These are phyloP conservation scores for Drosophila algonquin DNA, from an alignment of 2,888 invertebrate species.

Conservation along the genomic window DNA sequence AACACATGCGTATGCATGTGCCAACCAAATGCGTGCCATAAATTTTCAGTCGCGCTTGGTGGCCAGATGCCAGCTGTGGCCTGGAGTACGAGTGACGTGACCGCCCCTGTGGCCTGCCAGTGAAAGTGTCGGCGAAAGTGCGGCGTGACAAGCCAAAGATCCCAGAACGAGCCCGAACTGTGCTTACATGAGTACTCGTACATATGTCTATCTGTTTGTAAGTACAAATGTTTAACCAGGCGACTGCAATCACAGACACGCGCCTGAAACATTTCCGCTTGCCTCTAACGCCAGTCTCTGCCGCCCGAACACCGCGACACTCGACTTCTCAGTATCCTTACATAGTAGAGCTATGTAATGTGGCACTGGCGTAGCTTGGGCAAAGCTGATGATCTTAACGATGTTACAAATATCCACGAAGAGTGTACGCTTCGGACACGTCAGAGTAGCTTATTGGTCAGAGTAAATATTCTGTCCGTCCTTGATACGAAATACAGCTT, in stretches of 20 bases:
- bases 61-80: conserved; percentile 36
- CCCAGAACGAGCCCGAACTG: conserved; percentile 28
- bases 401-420: conserved; percentile 2
- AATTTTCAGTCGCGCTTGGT: conserved; percentile 55
- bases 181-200: conserved; percentile 25
- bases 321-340: conserved; percentile 14
- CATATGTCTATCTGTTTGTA: background rate
- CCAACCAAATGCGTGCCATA: conserved; percentile 69
- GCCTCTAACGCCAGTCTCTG: background rate
- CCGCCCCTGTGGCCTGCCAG: conserved; percentile 42
- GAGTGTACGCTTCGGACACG: conserved; percentile 5
- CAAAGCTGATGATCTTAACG: conserved; percentile 46
- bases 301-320: conserved; percentile 52
- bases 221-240: conserved; percentile 2
- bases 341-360: conserved; percentile 54
- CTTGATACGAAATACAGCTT: too few relatives aligned
- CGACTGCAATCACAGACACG: conserved; percentile 14
- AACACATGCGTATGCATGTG: too few relatives aligned
- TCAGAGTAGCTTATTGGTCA: background rate
- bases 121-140: conserved; percentile 45
- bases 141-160: conserved; percentile 12
- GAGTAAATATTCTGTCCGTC: too few relatives aligned
- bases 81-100: background rate
- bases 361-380: conserved; percentile 48
- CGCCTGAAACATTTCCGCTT: background rate